Conservation (phyloP, 2,113 vertebrate species). For the Esox niger region DNA sequence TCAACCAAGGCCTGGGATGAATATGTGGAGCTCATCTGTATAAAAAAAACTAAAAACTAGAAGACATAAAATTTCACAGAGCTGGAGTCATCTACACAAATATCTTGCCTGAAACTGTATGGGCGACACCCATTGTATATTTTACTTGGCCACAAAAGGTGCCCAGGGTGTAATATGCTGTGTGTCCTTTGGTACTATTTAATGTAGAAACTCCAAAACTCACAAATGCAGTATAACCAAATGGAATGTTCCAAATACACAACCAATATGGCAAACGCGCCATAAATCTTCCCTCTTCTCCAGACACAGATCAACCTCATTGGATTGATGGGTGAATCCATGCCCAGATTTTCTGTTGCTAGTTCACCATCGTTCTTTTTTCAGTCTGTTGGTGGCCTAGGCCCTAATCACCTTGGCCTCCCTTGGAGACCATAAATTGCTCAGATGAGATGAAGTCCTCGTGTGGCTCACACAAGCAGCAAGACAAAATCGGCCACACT, state of each 20-base stretch:
- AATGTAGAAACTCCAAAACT: constrained; percentile 85
- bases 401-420: constrained; percentile 79
- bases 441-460: constrained; percentile 81
- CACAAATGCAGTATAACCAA: constrained; percentile 81
- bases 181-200: constrained; percentile 81
- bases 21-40: not conserved
- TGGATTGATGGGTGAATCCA: constrained; percentile 85
- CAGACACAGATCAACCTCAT: constrained; percentile 85
- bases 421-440: constrained; percentile 87
- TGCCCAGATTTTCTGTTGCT: constrained; percentile 80
- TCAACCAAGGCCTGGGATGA: constrained; percentile 3
- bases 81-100: constrained; percentile 76
- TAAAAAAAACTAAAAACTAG: not conserved
- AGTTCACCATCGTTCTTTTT: constrained; percentile 82
- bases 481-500: constrained; percentile 66
- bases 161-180: constrained; percentile 78
- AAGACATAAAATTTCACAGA: constrained; percentile 20
- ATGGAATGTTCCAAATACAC: constrained; percentile 78
- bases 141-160: constrained; percentile 79
- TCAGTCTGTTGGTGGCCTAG: constrained; percentile 86
- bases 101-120: constrained; percentile 79
- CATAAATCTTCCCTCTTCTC: constrained; percentile 80
- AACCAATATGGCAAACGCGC: constrained; percentile 74
- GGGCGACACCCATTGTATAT: constrained; percentile 82
- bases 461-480: constrained; percentile 74